phyloP scores from a whole-genome alignment of 2,113 vertebrate genomes.

The Dasyprocta punctata region DNA sequence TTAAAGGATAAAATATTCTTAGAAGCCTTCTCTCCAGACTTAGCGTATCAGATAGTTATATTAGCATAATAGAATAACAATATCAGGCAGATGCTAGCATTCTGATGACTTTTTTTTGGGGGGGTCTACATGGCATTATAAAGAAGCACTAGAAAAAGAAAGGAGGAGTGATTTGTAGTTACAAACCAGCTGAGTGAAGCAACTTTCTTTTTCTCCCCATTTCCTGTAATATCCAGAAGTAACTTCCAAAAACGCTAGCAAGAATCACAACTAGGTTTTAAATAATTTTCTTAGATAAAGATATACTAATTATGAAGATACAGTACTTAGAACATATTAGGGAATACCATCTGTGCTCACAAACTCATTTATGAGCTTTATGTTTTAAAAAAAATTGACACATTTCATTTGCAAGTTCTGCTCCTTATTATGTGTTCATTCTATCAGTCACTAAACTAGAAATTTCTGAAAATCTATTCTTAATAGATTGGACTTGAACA shows the following conservation, averaged over 20 bases:
- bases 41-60: neutral
- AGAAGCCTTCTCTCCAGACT: conserved; percentile 17
- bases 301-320: neutral
- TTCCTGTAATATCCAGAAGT: conserved; percentile 50
- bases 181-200: neutral
- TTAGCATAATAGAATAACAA: conserved; percentile 3
- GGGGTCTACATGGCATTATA: neutral
- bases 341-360: conserved; percentile 13
- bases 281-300: neutral
- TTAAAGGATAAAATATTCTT: conserved; percentile 3
- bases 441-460: neutral
- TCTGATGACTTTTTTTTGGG: neutral
- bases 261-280: neutral
- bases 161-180: neutral
- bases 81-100: neutral
- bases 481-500: neutral
- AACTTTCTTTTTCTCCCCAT: neutral
- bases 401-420: conserved; percentile 22
- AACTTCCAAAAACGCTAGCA: neutral
- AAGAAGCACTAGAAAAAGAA: conserved; percentile 2
- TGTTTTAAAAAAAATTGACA: neutral
- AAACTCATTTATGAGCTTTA: conserved; percentile 39
- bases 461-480: conserved; percentile 11
- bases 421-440: neutral
- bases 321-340: conserved; percentile 20